Percentiles rank a stretch among this genome's conserved stretches.
Evolutionary conservation across 2,888 invertebrate genomes (phyloP).

Genomic region (Ophonus ardosiacus): DNA sequence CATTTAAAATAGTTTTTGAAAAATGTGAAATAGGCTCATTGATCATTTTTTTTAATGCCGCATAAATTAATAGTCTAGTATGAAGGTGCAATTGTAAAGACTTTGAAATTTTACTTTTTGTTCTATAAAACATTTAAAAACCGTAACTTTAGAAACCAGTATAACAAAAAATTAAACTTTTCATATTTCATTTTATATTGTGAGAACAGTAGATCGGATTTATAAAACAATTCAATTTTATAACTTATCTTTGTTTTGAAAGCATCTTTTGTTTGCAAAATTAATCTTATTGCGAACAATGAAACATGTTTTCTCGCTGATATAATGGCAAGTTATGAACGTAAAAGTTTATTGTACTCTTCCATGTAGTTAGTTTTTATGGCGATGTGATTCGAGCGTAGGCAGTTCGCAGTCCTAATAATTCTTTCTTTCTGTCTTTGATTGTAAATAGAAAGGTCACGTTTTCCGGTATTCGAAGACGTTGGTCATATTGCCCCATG

Average conservation of each 20-base stretch:
- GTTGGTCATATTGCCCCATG: conserved; percentile 49
- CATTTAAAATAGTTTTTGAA: too few species aligned
- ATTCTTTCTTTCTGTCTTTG: not conserved
- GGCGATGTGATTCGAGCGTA: not conserved
- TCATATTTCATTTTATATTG: too few species aligned
- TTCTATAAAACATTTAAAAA: too few species aligned
- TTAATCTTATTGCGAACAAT: not conserved
- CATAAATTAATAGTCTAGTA: too few species aligned
- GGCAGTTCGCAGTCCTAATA: not conserved
- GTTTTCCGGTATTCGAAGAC: conserved; percentile 19
- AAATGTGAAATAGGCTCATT: too few species aligned
- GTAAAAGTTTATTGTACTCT: not conserved
- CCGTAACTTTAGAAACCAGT: too few species aligned
- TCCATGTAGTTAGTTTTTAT: not conserved
- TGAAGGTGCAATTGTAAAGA: too few species aligned
- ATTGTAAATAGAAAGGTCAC: conserved; percentile 46
- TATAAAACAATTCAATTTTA: not conserved
- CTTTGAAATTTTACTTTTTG: too few species aligned
- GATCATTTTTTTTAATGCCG: too few species aligned
- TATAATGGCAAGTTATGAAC: not conserved
- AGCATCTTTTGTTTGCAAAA: not conserved
- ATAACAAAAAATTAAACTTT: too few species aligned
- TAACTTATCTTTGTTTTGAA: not conserved
- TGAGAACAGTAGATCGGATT: too few species aligned
- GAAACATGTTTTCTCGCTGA: not conserved